A percentile compares a stretch with the other conserved stretches of the same genome.
phyloP scores from a whole-genome alignment of 2,888 invertebrate species.

The Ichneumon xanthorius region DNA sequence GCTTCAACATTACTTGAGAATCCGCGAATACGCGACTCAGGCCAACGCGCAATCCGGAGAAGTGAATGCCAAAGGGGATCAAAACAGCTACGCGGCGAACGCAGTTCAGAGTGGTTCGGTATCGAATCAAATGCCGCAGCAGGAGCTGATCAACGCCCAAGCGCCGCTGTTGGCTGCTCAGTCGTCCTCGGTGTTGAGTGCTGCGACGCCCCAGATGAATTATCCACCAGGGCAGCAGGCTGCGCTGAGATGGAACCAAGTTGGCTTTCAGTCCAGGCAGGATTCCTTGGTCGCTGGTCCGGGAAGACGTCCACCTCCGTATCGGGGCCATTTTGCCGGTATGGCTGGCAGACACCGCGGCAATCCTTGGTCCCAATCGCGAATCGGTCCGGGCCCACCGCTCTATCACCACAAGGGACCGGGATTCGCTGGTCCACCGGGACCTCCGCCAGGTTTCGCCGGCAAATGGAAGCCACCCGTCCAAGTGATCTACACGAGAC shows the following conservation, averaged over 20 bases:
- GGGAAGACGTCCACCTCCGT: conserved; percentile 45
- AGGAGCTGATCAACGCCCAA: not conserved
- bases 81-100: not conserved
- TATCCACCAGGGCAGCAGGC: conserved; percentile 20
- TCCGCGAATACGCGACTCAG: conserved; percentile 4
- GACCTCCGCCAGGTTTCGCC: not conserved
- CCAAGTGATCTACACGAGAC: conserved; percentile 80
- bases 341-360: conserved; percentile 26
- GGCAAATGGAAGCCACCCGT: conserved; percentile 69
- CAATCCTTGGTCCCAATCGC: conserved; percentile 70
- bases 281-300: conserved; percentile 35
- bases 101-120: not conserved
- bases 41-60: not conserved
- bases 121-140: conserved; percentile 15
- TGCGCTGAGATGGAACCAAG: conserved; percentile 41
- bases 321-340: conserved; percentile 38
- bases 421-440: conserved; percentile 52
- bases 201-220: not conserved
- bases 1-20: conserved; percentile 76
- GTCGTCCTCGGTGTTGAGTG: not conserved
- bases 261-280: conserved; percentile 46
- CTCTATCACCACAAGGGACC: conserved; percentile 71
- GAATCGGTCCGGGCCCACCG: conserved; percentile 68
- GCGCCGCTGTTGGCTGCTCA: not conserved
- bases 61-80: not conserved